phyloP scores from a whole-genome alignment of 2,888 invertebrate genomes.

The Slavum lentiscoides region DNA sequence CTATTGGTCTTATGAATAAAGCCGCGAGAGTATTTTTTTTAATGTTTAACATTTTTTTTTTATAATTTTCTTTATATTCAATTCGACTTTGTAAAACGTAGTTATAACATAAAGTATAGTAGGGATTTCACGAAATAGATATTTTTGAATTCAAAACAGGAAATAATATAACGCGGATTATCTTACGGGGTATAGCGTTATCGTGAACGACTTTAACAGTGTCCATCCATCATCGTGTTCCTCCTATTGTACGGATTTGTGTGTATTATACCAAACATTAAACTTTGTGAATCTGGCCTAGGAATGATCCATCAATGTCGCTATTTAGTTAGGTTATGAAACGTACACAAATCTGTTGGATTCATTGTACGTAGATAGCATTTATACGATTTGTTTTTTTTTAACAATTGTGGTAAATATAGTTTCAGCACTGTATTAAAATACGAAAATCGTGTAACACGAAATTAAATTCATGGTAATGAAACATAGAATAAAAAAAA shows the following conservation, averaged over 20 bases:
- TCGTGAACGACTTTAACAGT: neutral
- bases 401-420: neutral
- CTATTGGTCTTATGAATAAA: neutral
- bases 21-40: neutral
- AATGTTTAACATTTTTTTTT: neutral
- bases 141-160: neutral
- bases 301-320: constrained; percentile 30
- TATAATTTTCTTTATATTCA: neutral
- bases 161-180: constrained; percentile 2
- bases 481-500: too few relatives aligned
- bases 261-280: neutral
- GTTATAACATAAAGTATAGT: neutral
- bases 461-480: too few relatives aligned
- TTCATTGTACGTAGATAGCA: neutral
- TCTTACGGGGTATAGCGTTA: neutral
- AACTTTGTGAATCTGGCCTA: neutral
- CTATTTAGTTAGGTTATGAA: neutral
- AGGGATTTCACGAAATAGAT: neutral
- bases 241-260: constrained; percentile 2
- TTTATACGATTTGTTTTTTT: constrained; percentile 3
- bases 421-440: neutral
- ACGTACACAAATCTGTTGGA: neutral
- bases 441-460: neutral
- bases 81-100: neutral
- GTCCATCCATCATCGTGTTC: constrained; percentile 10